Base-by-base conservation (phyloP, 2,797 vertebrate genomes). In the Triplophysa bombifrons region DNA sequence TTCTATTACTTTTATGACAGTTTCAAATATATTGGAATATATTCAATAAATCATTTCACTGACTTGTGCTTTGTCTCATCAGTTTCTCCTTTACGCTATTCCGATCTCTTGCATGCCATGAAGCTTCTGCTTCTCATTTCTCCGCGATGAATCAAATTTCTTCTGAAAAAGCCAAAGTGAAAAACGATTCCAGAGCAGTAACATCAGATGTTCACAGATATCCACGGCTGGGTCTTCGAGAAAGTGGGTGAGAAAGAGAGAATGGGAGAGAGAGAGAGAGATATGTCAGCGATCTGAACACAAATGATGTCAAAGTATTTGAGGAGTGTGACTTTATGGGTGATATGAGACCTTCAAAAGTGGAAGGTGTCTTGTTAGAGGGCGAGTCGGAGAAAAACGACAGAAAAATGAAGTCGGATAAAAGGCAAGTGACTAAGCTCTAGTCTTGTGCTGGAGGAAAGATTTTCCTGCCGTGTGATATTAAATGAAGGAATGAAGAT, bases 401-500 rank as follows among this genome's bases (percentile, higher is more conserved):
- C 51, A 58, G 80, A n/a, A 13, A 16, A 38, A n/a, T 19, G n/a
- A 2, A 68, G 63, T 64, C 7, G 66, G 38, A 69, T 51, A 80
- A 53, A 30, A 64, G 20, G 4, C 13, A 12, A 63, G 50, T 76
- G 70, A 75, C 74, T 71, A 60, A 76, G 65, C 65, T 53, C 1
- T 11, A 58, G 53, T 65, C 27, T 65, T 81, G 38, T 34, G 81
- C 76, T 68, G 60, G 44, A 69, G 65, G 66, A 75, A 72, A 48
- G 17, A 60, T 13, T 2, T 14, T 27, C 46, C 60, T 44, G 77
- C 72, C 2, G 6, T 65, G 53, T 68, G 67, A 70, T 75, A 68
- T 72, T 70, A 75, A 72, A 80, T 78, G 55, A 76, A 74, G 63
- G 64, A 78, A 19, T 66, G 85, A 87, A 90, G 88, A 93, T 89